Evolutionary conservation across 2,113 vertebrate genomes (phyloP).

Genomic region (Misgurnus mizolepis): DNA sequence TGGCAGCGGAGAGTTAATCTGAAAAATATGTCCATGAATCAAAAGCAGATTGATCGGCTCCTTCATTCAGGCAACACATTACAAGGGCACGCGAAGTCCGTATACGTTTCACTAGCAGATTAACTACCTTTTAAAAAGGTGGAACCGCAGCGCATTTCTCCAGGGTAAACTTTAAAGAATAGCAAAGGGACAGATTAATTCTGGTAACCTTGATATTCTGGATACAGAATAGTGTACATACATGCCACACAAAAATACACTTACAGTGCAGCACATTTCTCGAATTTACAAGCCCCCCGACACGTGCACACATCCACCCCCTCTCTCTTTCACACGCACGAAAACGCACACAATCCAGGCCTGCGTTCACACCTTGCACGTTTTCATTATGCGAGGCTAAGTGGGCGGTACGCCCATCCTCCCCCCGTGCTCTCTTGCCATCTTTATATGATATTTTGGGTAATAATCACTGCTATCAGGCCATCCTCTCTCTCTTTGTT

Average conservation of each 20-base stretch:
- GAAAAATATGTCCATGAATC: slow-evolving; percentile 52
- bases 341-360: slow-evolving; percentile 10
- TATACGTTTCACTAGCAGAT: slow-evolving; percentile 45
- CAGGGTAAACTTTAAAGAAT: slow-evolving; percentile 30
- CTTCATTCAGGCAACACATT: slow-evolving; percentile 23
- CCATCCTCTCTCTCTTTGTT: slow-evolving; percentile 57
- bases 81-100: slow-evolving; percentile 34
- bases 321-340: neutral
- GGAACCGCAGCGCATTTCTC: slow-evolving; percentile 16
- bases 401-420: slow-evolving; percentile 55
- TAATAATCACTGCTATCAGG: slow-evolving; percentile 61
- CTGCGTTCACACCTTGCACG: slow-evolving; percentile 52
- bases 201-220: slow-evolving; percentile 39
- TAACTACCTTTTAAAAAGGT: slow-evolving; percentile 53
- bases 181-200: slow-evolving; percentile 17
- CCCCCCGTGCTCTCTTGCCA: slow-evolving; percentile 52
- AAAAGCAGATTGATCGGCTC: slow-evolving; percentile 53
- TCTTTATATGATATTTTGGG: slow-evolving; percentile 61
- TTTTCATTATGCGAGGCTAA: slow-evolving; percentile 58
- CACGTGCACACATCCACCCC: neutral
- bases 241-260: slow-evolving; percentile 22
- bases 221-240: slow-evolving; percentile 16
- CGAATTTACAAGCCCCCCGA: neutral
- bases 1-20: slow-evolving; percentile 48
- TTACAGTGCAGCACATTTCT: slow-evolving; percentile 29